phyloP scores from a whole-genome alignment of 2,113 vertebrate species.

The Strix aluco region DNA sequence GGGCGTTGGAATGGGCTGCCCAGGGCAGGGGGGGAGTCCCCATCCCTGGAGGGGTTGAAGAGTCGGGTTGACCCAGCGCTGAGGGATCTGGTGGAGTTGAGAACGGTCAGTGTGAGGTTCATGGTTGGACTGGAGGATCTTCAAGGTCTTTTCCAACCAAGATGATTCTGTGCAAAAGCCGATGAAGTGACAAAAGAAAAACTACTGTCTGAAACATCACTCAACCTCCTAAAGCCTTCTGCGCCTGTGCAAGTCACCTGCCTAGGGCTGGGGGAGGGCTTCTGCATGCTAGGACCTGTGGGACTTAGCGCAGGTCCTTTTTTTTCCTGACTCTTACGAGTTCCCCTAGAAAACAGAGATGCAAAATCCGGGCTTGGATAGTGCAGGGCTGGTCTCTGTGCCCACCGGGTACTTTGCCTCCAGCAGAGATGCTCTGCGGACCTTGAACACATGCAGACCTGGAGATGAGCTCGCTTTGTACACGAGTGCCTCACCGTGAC shows the following conservation, averaged over 20 bases:
- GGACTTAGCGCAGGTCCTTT: background rate
- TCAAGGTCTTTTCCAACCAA: too few species aligned
- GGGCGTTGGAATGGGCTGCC: too few species aligned
- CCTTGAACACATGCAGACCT: background rate
- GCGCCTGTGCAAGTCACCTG: background rate
- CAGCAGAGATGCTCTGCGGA: background rate
- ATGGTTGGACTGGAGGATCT: too few species aligned
- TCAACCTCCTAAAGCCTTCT: background rate
- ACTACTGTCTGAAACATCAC: background rate
- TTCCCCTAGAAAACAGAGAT: background rate
- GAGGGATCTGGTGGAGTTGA: too few species aligned
- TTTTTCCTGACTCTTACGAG: background rate
- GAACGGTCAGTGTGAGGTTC: too few species aligned
- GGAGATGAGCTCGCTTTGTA: background rate
- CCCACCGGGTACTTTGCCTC: background rate
- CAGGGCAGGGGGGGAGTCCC: too few species aligned
- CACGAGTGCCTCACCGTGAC: fast-evolving
- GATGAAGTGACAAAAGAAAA: background rate
- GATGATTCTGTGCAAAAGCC: background rate
- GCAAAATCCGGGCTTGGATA: background rate
- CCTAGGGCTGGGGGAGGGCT: background rate
- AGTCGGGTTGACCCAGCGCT: too few species aligned
- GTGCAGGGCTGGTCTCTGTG: fast-evolving
- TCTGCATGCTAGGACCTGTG: background rate
- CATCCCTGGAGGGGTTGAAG: too few species aligned